Evolutionary conservation across 2,888 invertebrate species (phyloP).

Genomic region (Agrochola circellaris): DNA sequence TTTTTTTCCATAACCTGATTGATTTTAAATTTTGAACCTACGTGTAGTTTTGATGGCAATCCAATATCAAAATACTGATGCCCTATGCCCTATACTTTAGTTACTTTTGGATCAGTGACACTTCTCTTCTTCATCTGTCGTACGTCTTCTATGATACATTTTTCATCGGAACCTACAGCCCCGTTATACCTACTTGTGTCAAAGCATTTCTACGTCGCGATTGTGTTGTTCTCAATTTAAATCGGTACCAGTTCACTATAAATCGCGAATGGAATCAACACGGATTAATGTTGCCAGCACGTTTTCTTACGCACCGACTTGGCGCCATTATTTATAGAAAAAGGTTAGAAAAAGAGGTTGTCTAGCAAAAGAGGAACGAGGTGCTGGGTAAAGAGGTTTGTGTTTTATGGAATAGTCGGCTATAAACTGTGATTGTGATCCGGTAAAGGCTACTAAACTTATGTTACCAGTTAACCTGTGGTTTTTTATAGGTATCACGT

Average conservation of each 20-base stretch:
- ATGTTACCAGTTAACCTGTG: constrained; percentile 20
- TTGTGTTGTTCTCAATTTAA: constrained; percentile 64
- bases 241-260: constrained; percentile 58
- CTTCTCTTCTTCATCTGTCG: constrained; percentile 37
- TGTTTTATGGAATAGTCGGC: constrained; percentile 22
- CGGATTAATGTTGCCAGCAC: constrained; percentile 57
- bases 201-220: constrained; percentile 62
- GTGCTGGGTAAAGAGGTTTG: constrained; percentile 28
- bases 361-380: constrained; percentile 28
- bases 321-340: constrained; percentile 60
- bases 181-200: constrained; percentile 68
- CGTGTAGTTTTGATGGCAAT: no score
- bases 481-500: constrained; percentile 2
- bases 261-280: constrained; percentile 60
- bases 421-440: constrained; percentile 18
- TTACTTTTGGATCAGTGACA: neutral
- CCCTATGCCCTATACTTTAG: no score
- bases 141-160: constrained; percentile 58
- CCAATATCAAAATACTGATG: no score
- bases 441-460: neutral
- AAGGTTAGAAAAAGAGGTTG: constrained; percentile 44
- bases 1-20: no score
- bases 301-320: constrained; percentile 57
- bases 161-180: constrained; percentile 61
- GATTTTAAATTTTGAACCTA: no score